A percentile compares a stretch with the other conserved stretches of the same genome.
Evolutionary conservation across 2,888 invertebrate species (phyloP).

Genomic region (Lottia scabra): DNA sequence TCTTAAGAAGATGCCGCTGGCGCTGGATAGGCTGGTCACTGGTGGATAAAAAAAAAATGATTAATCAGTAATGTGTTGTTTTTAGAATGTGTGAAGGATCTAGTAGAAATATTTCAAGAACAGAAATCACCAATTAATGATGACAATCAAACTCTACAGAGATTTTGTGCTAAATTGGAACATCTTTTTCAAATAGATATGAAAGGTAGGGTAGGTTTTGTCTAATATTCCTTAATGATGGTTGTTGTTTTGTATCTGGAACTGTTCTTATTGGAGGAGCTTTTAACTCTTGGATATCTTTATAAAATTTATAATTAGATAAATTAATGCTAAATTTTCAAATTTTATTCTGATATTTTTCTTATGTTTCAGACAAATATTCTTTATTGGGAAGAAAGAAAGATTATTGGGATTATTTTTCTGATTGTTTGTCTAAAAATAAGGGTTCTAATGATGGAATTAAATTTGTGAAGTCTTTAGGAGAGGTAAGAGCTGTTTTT

Average conservation of each 20-base stretch:
- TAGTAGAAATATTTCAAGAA: slow-evolving; percentile 56
- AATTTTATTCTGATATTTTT: background rate
- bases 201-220: slow-evolving; percentile 61
- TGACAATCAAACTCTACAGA: slow-evolving; percentile 65
- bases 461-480: slow-evolving; percentile 68
- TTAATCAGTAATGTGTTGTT: slow-evolving; percentile 4
- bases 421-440: slow-evolving; percentile 64
- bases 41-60: background rate
- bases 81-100: slow-evolving; percentile 59
- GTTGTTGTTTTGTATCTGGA: too few species aligned
- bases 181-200: slow-evolving; percentile 66
- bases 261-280: too few species aligned
- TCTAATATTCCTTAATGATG: too few species aligned
- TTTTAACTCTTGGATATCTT: background rate
- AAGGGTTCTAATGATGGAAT: slow-evolving; percentile 69
- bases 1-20: too few species aligned
- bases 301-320: background rate
- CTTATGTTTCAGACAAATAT: slow-evolving; percentile 54
- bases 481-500: slow-evolving; percentile 62
- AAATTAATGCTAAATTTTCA: background rate
- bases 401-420: slow-evolving; percentile 70
- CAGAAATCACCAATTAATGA: slow-evolving; percentile 66
- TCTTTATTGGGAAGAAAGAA: slow-evolving; percentile 65
- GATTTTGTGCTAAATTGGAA: slow-evolving; percentile 70
- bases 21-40: too few species aligned